These are phyloP conservation scores for Spatulosminthurus flaviceps DNA, from an alignment of 2,888 invertebrate species.

Conservation along the genomic window DNA sequence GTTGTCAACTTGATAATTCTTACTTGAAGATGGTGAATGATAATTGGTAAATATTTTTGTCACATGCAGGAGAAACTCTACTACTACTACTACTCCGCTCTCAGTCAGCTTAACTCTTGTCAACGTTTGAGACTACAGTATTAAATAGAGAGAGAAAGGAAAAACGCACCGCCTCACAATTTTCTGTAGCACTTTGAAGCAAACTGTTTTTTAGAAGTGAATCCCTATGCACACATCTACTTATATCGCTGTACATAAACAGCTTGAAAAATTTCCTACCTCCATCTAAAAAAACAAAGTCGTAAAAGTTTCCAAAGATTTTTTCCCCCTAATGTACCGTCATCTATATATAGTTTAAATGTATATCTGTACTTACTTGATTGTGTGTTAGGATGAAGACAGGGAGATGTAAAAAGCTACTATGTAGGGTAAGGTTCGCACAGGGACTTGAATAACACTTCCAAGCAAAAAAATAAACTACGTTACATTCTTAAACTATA, in stretches of 20 bases:
- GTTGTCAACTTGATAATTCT: neutral
- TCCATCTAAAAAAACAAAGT: constrained; percentile 1
- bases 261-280: constrained; percentile 2
- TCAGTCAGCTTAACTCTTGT: neutral
- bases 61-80: neutral
- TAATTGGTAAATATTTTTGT: constrained; percentile 26
- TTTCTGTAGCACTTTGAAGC: neutral
- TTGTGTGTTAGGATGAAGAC: neutral
- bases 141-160: neutral
- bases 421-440: no score
- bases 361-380: neutral
- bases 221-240: no score
- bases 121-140: neutral
- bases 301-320: constrained; percentile 18
- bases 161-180: neutral
- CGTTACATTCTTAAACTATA: no score
- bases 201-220: neutral
- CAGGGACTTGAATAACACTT: no score
- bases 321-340: neutral
- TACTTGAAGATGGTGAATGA: constrained; percentile 3
- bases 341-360: neutral
- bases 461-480: no score
- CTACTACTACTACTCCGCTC: neutral
- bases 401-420: no score
- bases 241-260: neutral